Evolutionary conservation across 2,888 invertebrate species (phyloP).

Genomic region (Microchrysa polita): DNA sequence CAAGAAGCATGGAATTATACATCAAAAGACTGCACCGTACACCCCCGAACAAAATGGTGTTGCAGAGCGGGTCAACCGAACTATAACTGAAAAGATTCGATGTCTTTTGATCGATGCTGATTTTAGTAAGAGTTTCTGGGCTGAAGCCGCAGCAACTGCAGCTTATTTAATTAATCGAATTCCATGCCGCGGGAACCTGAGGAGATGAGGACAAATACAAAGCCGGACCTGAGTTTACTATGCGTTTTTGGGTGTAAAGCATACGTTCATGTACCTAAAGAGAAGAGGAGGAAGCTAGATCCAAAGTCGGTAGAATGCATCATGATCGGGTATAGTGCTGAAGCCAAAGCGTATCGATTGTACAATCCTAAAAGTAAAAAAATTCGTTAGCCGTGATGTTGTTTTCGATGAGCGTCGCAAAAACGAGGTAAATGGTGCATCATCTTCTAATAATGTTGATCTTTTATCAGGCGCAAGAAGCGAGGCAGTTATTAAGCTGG

Average conservation of each 20-base stretch:
- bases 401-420: neutral
- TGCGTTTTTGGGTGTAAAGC: slow-evolving; percentile 57
- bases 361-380: neutral
- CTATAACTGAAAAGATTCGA: too few relatives aligned
- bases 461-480: neutral
- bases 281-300: slow-evolving; percentile 54
- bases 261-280: slow-evolving; percentile 56
- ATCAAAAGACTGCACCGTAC: slow-evolving; percentile 39
- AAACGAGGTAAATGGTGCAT: neutral
- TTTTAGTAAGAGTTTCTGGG: slow-evolving; percentile 54
- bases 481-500: neutral
- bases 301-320: neutral
- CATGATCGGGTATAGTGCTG: neutral
- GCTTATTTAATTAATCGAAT: slow-evolving; percentile 44
- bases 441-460: neutral
- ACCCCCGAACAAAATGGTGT: slow-evolving; percentile 45
- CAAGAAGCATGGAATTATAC: slow-evolving; percentile 47
- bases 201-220: slow-evolving; percentile 56
- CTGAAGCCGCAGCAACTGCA: slow-evolving; percentile 36
- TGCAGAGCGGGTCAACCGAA: neutral
- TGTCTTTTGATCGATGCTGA: slow-evolving; percentile 49
- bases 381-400: neutral
- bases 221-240: slow-evolving; percentile 56
- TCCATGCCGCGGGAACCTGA: slow-evolving; percentile 52
- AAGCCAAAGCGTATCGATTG: neutral